Evolutionary conservation across 1,140 invertebrate genomes (phyloP), one percentile per base, ranked within the genome.

Genomic region (Spodoptera frugiperda): DNA sequence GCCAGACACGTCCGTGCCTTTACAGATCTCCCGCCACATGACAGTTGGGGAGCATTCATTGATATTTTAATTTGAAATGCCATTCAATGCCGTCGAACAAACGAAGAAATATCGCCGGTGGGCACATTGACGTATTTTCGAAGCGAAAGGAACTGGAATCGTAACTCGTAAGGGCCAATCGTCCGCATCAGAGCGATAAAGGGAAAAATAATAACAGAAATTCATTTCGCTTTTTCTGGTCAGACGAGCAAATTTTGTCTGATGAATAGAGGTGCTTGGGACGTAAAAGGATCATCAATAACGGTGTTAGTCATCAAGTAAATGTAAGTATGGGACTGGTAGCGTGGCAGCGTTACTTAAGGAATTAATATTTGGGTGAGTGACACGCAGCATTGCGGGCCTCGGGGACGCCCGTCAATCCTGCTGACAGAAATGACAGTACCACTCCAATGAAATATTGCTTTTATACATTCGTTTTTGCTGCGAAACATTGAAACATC

Each of bases 321-420:
- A 84, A 86, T 86, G 82, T 83, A 83, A 59, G 76, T 77, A 72
- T 73, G 72, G 75, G 75, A 80, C 73, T 79, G 76, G 72, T 68
- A 76, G 70, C 53, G 67, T 79, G 76, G 72, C 61, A 76, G 68
- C 49, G 67, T 80, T 80, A 77, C 84, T 86, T 87, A 85, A 86
- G 83, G 84, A 86, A 89, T 89, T 85, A 89, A 87, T 89, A 88
- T 87, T 81, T 77, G 78, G 78, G 63, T 68, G 76, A 49, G 82
- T 84, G 85, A 81, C 78, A 82, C 74, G 81, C 78, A 78, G 76
- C 68, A 17, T 14, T 44, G 15, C 68, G 53, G 19, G 15, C 8
- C 33, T 48, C 59, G 48, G 53, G 48, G 49, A 75, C 72, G 17
- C 30, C 59, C 72, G 72, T 75, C 72, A 75, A 51, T 75, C 65